Evolutionary conservation across 1,140 invertebrate species (phyloP).

Genomic region (Drosophila melanogaster): DNA sequence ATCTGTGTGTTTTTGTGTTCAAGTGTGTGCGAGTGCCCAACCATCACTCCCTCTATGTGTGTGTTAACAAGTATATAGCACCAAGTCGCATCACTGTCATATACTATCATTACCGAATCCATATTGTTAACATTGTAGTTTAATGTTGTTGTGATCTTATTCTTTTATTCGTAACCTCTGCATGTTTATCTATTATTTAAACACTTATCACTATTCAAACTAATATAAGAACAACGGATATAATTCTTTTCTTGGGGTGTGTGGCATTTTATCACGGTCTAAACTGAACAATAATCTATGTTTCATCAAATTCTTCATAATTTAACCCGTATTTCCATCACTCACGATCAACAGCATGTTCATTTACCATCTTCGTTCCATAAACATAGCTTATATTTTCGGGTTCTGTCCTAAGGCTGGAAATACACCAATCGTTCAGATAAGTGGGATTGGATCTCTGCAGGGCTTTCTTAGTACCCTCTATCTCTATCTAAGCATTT

Average conservation of each 20-base stretch:
- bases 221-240: background rate
- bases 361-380: background rate
- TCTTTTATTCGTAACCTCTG: background rate
- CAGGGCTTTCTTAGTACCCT: conserved; percentile 41
- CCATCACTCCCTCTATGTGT: conserved; percentile 12
- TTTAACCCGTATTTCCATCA: background rate
- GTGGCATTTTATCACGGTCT: background rate
- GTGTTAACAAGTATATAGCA: conserved; percentile 12
- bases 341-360: conserved; percentile 14
- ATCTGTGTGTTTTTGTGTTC: conserved; percentile 21
- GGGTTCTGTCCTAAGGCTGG: conserved; percentile 33
- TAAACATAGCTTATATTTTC: conserved; percentile 10
- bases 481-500: conserved; percentile 50
- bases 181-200: conserved; percentile 13
- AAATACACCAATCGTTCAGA: conserved; percentile 78
- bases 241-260: background rate
- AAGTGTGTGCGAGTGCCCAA: conserved; percentile 16
- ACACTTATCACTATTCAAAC: background rate
- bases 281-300: too few species aligned
- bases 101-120: conserved; percentile 1
- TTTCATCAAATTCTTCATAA: too few species aligned
- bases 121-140: conserved; percentile 18
- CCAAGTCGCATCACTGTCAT: conserved; percentile 16
- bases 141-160: background rate
- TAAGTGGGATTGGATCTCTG: conserved; percentile 38